These are phyloP conservation scores for Acropora tenuis DNA, from an alignment of 64 coral and sea anemone species.

Conservation along the genomic window DNA sequence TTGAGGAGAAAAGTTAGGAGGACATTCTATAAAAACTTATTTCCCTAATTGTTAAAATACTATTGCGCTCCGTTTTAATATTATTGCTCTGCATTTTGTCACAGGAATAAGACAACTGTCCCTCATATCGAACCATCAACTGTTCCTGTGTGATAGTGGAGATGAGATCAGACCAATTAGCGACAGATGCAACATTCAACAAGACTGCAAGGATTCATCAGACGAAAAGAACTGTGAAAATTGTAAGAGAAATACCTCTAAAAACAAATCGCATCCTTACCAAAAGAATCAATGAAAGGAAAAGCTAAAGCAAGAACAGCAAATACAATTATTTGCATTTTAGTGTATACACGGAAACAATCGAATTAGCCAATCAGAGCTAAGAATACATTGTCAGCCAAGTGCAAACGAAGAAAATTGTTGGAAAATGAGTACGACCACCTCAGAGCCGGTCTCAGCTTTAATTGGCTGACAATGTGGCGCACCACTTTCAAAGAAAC, in stretches of 20 bases:
- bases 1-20: no score
- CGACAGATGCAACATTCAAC: constrained; percentile 30
- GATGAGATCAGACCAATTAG: constrained; percentile 26
- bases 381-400: no score
- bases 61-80: background rate
- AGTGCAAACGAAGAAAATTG: no score
- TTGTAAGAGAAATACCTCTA: background rate
- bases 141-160: constrained; percentile 35
- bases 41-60: no score
- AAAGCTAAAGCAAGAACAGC: background rate
- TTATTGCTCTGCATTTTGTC: background rate
- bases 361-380: no score
- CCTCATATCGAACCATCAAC: background rate
- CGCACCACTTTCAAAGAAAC: no score
- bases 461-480: no score
- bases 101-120: constrained; percentile 12
- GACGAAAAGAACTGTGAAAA: constrained; percentile 18
- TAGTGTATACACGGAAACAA: no score
- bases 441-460: no score
- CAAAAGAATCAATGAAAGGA: background rate
- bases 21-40: no score
- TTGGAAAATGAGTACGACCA: no score
- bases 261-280: background rate
- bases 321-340: no score
- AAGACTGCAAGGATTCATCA: background rate